Percentiles rank a stretch among this genome's conserved stretches.
Conservation (phyloP, 2,888 invertebrate species). For the Entomobrya multifasciata region DNA sequence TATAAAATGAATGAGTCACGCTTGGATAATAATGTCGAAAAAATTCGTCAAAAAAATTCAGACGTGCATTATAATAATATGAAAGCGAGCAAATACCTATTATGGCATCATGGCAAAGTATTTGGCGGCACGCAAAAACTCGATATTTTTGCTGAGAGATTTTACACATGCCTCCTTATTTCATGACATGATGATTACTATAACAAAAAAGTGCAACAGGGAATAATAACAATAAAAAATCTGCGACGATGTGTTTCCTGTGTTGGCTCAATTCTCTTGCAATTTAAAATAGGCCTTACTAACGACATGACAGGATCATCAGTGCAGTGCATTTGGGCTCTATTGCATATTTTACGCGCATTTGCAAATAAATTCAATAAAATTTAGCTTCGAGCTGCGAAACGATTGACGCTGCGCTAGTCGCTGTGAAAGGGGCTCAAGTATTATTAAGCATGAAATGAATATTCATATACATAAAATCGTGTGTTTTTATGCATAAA, state of each 20-base stretch:
- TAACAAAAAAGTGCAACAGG: conserved; percentile 37
- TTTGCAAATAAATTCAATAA: conserved; percentile 22
- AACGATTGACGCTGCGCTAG: neutral
- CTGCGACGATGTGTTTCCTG: conserved; percentile 37
- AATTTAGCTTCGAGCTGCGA: neutral
- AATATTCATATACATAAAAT: neutral
- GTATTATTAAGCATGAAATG: no score
- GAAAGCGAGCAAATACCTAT: conserved; percentile 1
- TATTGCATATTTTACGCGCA: neutral
- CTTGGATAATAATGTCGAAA: conserved; percentile 59
- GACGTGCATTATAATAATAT: neutral
- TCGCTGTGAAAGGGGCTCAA: no score
- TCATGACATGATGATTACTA: neutral
- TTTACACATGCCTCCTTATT: neutral
- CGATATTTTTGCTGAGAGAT: neutral
- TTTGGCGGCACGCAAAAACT: conserved; percentile 16
- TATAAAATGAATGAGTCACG: conserved; percentile 58
- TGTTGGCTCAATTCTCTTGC: conserved; percentile 1
- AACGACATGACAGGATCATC: neutral
- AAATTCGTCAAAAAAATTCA: conserved; percentile 8
- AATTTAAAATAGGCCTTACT: conserved; percentile 28
- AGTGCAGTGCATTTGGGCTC: neutral
- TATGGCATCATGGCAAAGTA: neutral
- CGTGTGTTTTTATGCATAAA: neutral
- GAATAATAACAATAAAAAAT: conserved; percentile 29